These are phyloP conservation scores for Nomada fucata DNA, from an alignment of 2,888 invertebrate species.

Conservation along the genomic window DNA sequence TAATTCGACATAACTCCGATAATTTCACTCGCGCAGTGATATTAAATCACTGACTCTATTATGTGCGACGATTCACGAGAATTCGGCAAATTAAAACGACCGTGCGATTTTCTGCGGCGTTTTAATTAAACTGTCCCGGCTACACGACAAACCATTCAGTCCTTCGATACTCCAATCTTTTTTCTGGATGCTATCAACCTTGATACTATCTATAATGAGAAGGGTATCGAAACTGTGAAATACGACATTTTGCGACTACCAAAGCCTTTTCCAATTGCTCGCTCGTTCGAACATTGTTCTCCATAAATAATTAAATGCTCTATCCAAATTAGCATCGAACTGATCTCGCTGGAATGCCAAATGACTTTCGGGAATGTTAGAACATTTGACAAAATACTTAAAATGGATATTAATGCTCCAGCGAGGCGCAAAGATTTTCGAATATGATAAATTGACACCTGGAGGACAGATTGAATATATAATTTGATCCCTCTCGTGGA, in stretches of 20 bases:
- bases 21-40: background rate
- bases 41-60: constrained; percentile 10
- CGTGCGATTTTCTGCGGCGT: background rate
- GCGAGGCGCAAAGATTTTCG: background rate
- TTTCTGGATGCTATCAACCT: background rate
- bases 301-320: background rate
- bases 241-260: too few relatives aligned
- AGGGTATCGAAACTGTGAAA: background rate
- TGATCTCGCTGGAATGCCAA: too few relatives aligned
- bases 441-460: background rate
- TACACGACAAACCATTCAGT: background rate
- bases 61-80: background rate
- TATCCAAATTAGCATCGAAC: too few relatives aligned
- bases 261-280: background rate
- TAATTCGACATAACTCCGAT: constrained; percentile 17
- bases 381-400: constrained; percentile 1
- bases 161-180: constrained; percentile 10
- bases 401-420: background rate
- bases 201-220: background rate
- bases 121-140: constrained; percentile 13
- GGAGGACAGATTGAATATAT: background rate
- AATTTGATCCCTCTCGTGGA: background rate
- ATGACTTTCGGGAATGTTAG: too few relatives aligned
- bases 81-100: constrained; percentile 19
- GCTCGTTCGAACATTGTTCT: background rate